phyloP scores from a whole-genome alignment of 2,888 invertebrate genomes.

The Octonoba sinensis region DNA sequence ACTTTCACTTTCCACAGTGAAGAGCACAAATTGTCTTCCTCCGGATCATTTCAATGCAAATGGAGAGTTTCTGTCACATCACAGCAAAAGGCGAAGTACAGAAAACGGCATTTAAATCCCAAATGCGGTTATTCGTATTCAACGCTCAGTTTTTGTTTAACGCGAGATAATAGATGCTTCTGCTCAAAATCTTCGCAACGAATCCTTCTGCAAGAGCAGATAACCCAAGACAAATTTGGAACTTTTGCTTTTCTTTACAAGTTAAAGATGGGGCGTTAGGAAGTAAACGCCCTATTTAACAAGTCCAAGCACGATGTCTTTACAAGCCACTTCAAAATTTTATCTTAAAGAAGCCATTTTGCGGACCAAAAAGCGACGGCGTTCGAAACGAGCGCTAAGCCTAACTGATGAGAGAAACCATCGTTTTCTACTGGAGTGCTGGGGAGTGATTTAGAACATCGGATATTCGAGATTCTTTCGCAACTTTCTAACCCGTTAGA shows the following conservation, averaged over 20 bases:
- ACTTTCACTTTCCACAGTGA: too few relatives aligned
- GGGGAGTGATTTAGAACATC: constrained; percentile 44
- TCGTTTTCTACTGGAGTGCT: neutral
- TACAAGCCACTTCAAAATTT: constrained; percentile 28
- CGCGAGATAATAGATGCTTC: too few relatives aligned
- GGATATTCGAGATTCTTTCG: constrained; percentile 48
- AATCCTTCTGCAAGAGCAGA: constrained; percentile 1
- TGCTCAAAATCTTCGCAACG: too few relatives aligned
- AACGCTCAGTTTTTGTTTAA: neutral
- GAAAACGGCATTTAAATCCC: constrained; percentile 9
- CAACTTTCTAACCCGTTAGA: constrained; percentile 35
- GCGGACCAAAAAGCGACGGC: constrained; percentile 37
- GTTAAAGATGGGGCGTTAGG: constrained; percentile 11
- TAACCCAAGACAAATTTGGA: constrained; percentile 17
- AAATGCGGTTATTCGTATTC: constrained; percentile 50
- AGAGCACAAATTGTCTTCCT: too few relatives aligned
- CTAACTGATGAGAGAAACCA: constrained; percentile 47
- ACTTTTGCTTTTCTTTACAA: neutral
- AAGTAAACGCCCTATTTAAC: constrained; percentile 58
- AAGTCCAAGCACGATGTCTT: constrained; percentile 45
- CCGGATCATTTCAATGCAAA: constrained; percentile 42
- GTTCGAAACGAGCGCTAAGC: constrained; percentile 31
- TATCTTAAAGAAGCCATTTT: constrained; percentile 50
- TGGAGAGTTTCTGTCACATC: constrained; percentile 14
- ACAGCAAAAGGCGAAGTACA: constrained; percentile 8